Conservation (phyloP, 2,888 invertebrate genomes). For the Thecophora atra region DNA sequence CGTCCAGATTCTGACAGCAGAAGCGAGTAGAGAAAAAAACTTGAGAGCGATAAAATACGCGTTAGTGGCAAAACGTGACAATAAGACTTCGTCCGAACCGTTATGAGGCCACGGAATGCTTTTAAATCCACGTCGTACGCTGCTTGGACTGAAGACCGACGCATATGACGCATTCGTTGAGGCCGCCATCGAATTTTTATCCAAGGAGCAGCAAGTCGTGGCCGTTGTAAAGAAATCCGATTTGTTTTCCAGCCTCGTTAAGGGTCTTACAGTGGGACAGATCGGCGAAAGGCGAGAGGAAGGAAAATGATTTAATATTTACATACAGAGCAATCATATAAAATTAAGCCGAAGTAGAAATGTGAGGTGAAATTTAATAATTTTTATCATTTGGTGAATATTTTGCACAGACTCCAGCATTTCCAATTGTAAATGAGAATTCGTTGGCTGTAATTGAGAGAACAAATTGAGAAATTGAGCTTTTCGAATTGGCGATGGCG, state of each 20-base stretch:
- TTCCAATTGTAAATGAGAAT: too few relatives aligned
- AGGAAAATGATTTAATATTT: too few relatives aligned
- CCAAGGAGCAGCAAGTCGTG: not conserved
- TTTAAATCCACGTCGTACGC: not conserved
- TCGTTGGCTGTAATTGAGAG: too few relatives aligned
- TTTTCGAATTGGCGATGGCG: too few relatives aligned
- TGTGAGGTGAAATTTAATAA: too few relatives aligned
- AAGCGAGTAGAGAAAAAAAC: not conserved
- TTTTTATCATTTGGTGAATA: too few relatives aligned
- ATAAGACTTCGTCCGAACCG: not conserved
- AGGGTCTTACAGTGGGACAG: not conserved
- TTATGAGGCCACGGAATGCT: not conserved
- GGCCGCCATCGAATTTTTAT: not conserved
- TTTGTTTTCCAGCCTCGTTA: not conserved
- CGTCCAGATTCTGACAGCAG: slow-evolving; percentile 19
- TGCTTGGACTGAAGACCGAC: not conserved
- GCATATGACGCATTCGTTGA: not conserved
- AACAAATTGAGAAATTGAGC: too few relatives aligned
- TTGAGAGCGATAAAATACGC: slow-evolving; percentile 26
- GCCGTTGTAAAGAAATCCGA: not conserved
- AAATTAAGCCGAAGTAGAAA: too few relatives aligned
- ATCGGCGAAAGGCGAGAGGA: too few relatives aligned
- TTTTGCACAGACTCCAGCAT: too few relatives aligned
- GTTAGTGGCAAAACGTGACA: slow-evolving; percentile 37
- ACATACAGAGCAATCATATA: too few relatives aligned